Evolutionary conservation across 1,140 invertebrate genomes (phyloP).

Genomic region (Hirudo medicinalis): DNA sequence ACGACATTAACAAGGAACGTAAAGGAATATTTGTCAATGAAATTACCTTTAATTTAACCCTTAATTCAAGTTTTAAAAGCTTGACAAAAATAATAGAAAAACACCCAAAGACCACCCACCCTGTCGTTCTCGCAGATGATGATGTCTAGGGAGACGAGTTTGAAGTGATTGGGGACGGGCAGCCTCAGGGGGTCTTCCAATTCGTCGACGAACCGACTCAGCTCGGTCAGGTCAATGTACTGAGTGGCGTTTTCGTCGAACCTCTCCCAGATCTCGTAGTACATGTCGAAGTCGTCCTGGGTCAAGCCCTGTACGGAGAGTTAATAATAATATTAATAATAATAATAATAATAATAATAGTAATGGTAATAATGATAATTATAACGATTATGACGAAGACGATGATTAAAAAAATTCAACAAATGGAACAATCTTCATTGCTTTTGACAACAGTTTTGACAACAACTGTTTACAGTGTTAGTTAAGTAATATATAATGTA

Average conservation of each 20-base stretch:
- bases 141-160: conserved; percentile 95
- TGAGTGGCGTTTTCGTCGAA: conserved; percentile 95
- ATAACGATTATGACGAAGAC: no score
- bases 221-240: conserved; percentile 80
- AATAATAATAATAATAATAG: no score
- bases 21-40: no score
- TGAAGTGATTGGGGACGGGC: conserved; percentile 95
- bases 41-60: no score
- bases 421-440: no score
- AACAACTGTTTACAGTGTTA: no score
- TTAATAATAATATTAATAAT: neutral
- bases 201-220: conserved; percentile 86
- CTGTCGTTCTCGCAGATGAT: conserved; percentile 90
- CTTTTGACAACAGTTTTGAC: no score
- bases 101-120: conserved; percentile 19
- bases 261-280: conserved; percentile 97
- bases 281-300: conserved; percentile 98
- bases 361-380: no score
- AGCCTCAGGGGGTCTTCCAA: conserved; percentile 62
- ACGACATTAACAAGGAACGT: no score
- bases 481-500: no score
- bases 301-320: conserved; percentile 56
- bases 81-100: neutral
- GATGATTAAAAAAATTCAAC: no score
- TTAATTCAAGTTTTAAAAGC: neutral